Percentiles rank a stretch among this genome's conserved stretches.
These are phyloP conservation scores for Apis laboriosa DNA, from an alignment of 1,140 invertebrate genomes.

Conservation along the genomic window DNA sequence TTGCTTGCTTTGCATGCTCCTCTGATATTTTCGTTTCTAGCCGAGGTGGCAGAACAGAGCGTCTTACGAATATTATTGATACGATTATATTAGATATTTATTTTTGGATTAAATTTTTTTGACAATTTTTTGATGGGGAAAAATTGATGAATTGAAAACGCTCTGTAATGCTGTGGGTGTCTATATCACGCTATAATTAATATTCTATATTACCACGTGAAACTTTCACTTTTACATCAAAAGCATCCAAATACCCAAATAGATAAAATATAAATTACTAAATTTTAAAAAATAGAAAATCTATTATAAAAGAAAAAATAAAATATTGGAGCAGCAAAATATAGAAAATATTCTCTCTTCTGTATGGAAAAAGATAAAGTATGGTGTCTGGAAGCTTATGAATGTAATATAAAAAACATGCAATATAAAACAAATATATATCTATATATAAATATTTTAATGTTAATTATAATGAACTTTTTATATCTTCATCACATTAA, in stretches of 20 bases:
- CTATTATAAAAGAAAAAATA: background rate
- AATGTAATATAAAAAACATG: too few species aligned
- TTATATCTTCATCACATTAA: background rate
- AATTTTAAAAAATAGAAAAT: background rate
- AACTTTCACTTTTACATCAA: background rate
- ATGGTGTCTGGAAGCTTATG: background rate
- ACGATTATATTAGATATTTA: background rate
- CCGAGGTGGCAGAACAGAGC: slow-evolving; percentile 42
- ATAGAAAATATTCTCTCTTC: too few species aligned
- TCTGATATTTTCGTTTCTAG: slow-evolving; percentile 20
- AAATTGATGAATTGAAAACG: background rate
- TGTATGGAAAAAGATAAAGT: background rate
- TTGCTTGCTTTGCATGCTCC: slow-evolving; percentile 36
- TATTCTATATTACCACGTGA: slow-evolving; percentile 11
- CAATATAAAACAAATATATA: too few species aligned
- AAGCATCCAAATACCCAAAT: background rate
- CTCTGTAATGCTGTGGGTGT: slow-evolving; percentile 35
- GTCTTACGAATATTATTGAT: background rate
- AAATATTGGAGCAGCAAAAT: too few species aligned
- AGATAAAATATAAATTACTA: background rate
- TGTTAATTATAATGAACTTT: background rate
- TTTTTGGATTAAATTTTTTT: background rate
- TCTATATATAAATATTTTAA: background rate
- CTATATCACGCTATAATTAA: slow-evolving; percentile 20
- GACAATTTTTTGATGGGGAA: background rate